A percentile compares a stretch with the other conserved stretches of the same genome.
Evolutionary conservation across 2,797 vertebrate genomes (phyloP).

Genomic region (Sardinella longiceps): DNA sequence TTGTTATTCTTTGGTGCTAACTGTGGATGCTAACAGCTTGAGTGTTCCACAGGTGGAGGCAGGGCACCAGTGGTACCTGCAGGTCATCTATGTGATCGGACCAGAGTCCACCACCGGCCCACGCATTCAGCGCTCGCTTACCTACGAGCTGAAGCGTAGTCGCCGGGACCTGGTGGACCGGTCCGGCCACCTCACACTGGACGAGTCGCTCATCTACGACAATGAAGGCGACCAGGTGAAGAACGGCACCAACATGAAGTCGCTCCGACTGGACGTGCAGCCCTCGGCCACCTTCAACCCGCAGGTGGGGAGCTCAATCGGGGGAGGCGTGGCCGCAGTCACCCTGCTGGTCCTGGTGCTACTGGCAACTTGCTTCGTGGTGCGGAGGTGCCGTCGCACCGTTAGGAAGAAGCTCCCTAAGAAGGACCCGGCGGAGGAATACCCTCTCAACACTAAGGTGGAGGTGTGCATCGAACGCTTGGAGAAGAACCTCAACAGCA

Average conservation of each 20-base stretch:
- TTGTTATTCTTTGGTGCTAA: neutral
- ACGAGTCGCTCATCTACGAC: constrained; percentile 95
- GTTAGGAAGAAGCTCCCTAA: constrained; percentile 67
- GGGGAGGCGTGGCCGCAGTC: constrained; percentile 82
- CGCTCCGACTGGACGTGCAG: constrained; percentile 81
- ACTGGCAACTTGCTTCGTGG: constrained; percentile 79
- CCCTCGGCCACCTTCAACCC: constrained; percentile 77
- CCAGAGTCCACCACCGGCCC: constrained; percentile 83
- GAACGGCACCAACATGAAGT: constrained; percentile 99
- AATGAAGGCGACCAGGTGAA: constrained; percentile 94
- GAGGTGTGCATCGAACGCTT: constrained; percentile 80
- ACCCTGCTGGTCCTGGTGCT: constrained; percentile 81
- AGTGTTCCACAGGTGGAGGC: constrained; percentile 86
- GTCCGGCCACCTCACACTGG: constrained; percentile 73
- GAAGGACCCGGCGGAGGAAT: constrained; percentile 70
- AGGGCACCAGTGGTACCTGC: constrained; percentile 98
- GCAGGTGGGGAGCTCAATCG: constrained; percentile 83
- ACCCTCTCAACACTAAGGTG: constrained; percentile 90
- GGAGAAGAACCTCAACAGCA: constrained; percentile 79
- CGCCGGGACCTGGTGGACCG: constrained; percentile 81
- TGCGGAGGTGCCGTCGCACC: constrained; percentile 76
- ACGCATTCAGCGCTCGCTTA: constrained; percentile 84
- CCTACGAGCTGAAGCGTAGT: constrained; percentile 68
- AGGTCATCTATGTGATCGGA: constrained; percentile 94
- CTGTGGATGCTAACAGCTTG: neutral